phyloP scores from a whole-genome alignment of 2,797 vertebrate species.

The Mycteria americana region DNA sequence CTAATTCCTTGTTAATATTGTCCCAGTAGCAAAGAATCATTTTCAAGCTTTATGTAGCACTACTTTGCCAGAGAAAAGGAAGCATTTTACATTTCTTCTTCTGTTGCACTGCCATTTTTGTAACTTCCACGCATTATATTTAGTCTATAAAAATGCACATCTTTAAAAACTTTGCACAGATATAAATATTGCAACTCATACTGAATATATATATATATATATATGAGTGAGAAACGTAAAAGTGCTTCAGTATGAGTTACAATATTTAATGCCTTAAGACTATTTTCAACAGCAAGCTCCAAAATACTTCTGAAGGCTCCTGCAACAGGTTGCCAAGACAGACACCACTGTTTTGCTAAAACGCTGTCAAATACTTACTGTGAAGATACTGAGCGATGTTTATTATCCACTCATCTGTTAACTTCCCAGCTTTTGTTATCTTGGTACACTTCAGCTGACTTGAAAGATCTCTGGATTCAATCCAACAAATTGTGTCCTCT shows the following conservation, averaged over 20 bases:
- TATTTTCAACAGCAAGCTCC: background rate
- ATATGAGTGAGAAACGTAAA: background rate
- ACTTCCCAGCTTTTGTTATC: constrained; percentile 78
- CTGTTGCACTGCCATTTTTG: background rate
- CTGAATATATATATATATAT: background rate
- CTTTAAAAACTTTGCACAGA: background rate
- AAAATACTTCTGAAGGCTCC: background rate
- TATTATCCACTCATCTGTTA: constrained; percentile 83
- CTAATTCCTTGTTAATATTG: background rate
- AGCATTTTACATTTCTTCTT: background rate
- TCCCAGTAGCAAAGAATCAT: background rate
- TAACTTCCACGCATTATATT: background rate
- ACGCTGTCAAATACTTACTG: constrained; percentile 75
- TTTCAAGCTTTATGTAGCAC: background rate
- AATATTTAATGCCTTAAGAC: background rate
- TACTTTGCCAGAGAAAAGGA: background rate
- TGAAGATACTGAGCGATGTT: constrained; percentile 85
- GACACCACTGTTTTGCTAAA: background rate
- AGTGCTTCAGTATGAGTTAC: background rate
- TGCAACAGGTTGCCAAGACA: background rate
- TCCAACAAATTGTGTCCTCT: constrained; percentile 89
- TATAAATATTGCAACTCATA: background rate
- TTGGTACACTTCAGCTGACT: constrained; percentile 86
- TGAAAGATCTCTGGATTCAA: constrained; percentile 82
- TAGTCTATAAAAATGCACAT: background rate